Base-by-base conservation (phyloP, 2,113 vertebrate species). In the Dromaius novaehollandiae region DNA sequence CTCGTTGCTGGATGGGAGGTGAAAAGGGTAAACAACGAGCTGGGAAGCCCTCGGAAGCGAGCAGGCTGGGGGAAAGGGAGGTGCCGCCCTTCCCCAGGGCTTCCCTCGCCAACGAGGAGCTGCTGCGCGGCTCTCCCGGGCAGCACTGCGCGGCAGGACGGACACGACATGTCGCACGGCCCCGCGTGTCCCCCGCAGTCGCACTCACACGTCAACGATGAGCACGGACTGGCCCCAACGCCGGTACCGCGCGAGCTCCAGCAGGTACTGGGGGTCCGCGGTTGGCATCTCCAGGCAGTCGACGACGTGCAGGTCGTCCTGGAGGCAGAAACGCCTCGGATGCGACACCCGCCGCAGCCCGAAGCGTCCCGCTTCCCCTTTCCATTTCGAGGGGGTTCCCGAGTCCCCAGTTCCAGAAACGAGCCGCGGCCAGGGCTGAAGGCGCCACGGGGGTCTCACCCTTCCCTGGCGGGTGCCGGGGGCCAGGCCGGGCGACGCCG, bases 181-280 rank as follows among this genome's bases (percentile, higher is more conserved):
- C 38, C 38, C 38, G 38, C 38, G 38, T 38, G 38, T 38, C 38
- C 7, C 34, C 46, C 19, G 1, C 8, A 73, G 75, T 60, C 30
- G 8, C 48, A 98, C 99, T 98, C 96, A 99, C 99, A 98, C 75
- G 15, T 99, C 98, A 2, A 99, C 99, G 7, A 99, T 98, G 17
- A 99, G 93, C 69, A 99, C 97, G 0, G 99, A 99, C 84, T 98
- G 87, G 1, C 99, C 99, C 99, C 99, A 99, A 86, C 91, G 96
- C 89, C 98, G 97, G 93, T 97, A 97, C 63, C 28, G 96, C 56
- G 98, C 86, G 74, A 99, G 97, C 7, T 99, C 98, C 32, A 91
- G 69, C 50, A 99, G 97, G 92, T 98, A 99, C 81, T 98, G 98
- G 16, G 99, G 95, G 95, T 99, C 99, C 0, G 98, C 89, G 0